Base-by-base conservation (phyloP, 2,888 invertebrate species). In the Agriopis aurantiaria region DNA sequence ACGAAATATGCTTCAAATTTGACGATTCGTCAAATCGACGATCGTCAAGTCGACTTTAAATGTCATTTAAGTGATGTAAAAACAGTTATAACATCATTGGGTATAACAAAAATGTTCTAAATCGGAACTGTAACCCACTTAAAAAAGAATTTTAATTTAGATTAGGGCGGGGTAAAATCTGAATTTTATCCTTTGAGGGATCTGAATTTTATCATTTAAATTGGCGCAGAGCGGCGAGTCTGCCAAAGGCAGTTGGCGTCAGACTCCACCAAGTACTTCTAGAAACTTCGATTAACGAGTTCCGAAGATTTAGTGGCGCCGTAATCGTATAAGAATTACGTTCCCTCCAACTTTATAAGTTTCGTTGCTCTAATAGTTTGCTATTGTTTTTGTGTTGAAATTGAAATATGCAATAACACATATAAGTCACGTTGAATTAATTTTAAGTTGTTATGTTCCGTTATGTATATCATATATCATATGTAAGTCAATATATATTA, bases 201-300 rank as follows among this genome's bases (percentile, higher is more conserved):
- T 91, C 88, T 87, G 81, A 89, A 87, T 92, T 92, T 92, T 91
- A 91, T 91, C 91, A 92, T 92, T 90, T 90, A 91, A 92, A 92
- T 92, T 90, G 90, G 88, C 86, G 82, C 82, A 80, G 85, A 88
- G 84, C 83, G 80, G 83, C 83, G 87, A 75, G 82, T 75, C 87
- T 92, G 92, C 89, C 91, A 91, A 89, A 88, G 90, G 88, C 91
- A 91, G 91, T 89, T 89, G 89, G 90, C 91, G 91, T 88, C 91
- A 88, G 86, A 78, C 85, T 86, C 85, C 80, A 79, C 82, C 84
- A 87, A 90, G 89, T 88, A 88, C 90, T 91, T 88, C 85, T 84
- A 85, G 86, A 91, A 91, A 92, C 83, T 92, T 92, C 91, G 89
- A 92, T 92, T 91, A 92, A 92, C 91, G 91, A 92, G 90, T 91